phyloP scores from a whole-genome alignment of 2,888 invertebrate genomes.

The Cheilosia grossa region DNA sequence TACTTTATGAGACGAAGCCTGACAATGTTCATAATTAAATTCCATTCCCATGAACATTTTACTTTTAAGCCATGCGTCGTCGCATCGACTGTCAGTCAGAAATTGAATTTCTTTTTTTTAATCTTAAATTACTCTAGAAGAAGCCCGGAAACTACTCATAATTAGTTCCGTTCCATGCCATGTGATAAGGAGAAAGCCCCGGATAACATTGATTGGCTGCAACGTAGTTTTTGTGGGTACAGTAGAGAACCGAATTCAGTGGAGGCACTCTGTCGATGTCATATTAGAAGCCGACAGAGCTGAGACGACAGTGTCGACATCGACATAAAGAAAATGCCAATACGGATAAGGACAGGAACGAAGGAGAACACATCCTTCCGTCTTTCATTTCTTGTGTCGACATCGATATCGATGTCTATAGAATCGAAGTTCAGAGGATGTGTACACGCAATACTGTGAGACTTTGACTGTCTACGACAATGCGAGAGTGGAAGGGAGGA shows the following conservation, averaged over 20 bases:
- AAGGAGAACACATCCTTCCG: conserved; percentile 72
- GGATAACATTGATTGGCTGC: conserved; percentile 67
- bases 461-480: not conserved
- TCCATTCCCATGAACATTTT: conserved; percentile 55
- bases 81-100: conserved; percentile 59
- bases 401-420: conserved; percentile 50
- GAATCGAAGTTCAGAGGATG: not conserved
- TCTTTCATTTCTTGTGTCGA: conserved; percentile 64
- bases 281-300: conserved; percentile 24
- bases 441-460: not conserved
- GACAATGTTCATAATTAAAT: conserved; percentile 58
- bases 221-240: conserved; percentile 26
- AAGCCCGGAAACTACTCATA: conserved; percentile 72
- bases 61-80: conserved; percentile 42
- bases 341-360: conserved; percentile 64
- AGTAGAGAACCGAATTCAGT: conserved; percentile 31
- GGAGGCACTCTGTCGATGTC: conserved; percentile 45
- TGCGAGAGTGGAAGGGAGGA: conserved; percentile 12
- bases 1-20: not conserved
- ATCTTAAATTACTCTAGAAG: not conserved
- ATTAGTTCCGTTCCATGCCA: conserved; percentile 73
- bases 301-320: not conserved
- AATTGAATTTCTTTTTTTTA: conserved; percentile 48
- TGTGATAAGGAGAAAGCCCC: conserved; percentile 51
- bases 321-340: conserved; percentile 43